phyloP scores from a whole-genome alignment of 2,888 invertebrate species.

The Agriopis aurantiaria region DNA sequence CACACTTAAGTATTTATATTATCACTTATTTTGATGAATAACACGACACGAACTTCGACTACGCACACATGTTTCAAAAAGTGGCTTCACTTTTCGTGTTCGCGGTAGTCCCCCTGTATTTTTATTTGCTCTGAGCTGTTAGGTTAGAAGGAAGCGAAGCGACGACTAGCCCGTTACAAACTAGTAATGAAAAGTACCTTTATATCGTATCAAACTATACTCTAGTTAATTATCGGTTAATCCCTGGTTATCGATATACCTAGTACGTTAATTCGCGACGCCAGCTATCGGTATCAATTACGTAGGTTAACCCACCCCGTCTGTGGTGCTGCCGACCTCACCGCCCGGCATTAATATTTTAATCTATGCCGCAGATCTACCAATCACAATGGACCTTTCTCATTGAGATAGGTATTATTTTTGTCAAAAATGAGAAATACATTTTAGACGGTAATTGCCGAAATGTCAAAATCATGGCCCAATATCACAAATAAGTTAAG shows the following conservation, averaged over 20 bases:
- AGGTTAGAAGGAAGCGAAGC: too few species aligned
- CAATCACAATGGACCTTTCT: slow-evolving; percentile 17
- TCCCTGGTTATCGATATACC: slow-evolving; percentile 33
- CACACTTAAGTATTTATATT: too few species aligned
- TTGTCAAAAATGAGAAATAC: background rate
- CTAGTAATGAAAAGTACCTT: background rate
- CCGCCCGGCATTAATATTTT: slow-evolving; percentile 58
- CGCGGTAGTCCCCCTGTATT: too few species aligned
- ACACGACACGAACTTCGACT: too few species aligned
- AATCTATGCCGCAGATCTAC: slow-evolving; percentile 51
- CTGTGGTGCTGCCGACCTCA: slow-evolving; percentile 57
- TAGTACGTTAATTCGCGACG: slow-evolving; percentile 31
- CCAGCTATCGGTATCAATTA: slow-evolving; percentile 59
- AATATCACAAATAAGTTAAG: too few species aligned
- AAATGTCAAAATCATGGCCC: too few species aligned
- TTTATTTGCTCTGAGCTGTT: too few species aligned
- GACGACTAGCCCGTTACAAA: background rate
- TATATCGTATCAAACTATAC: slow-evolving; percentile 8
- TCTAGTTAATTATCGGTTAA: slow-evolving; percentile 32
- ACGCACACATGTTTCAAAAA: too few species aligned
- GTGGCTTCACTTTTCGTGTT: too few species aligned
- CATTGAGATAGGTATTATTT: background rate
- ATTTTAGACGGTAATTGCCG: too few species aligned
- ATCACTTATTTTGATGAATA: too few species aligned
- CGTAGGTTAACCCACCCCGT: slow-evolving; percentile 46